Evolutionary conservation across 2,888 invertebrate species (phyloP).

Genomic region (Bhutanitis thaidina): DNA sequence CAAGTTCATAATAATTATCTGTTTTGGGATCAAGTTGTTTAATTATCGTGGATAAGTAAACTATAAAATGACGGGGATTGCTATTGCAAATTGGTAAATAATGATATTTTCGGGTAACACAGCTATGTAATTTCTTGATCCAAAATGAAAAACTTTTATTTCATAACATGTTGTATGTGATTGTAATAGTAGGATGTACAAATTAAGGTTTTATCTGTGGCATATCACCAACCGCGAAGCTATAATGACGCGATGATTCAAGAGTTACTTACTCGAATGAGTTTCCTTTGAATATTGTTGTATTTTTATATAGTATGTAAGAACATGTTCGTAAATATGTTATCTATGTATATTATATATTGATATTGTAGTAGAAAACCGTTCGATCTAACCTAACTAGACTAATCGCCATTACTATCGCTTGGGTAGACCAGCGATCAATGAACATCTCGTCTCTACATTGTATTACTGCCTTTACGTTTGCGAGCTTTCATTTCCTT

Average conservation of each 20-base stretch:
- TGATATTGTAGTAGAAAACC: constrained; percentile 9
- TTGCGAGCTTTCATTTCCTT: neutral
- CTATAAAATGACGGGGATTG: constrained; percentile 25
- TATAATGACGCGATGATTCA: constrained; percentile 33
- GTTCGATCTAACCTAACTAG: constrained; percentile 12
- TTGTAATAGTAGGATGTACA: constrained; percentile 48
- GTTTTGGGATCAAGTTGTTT: constrained; percentile 68
- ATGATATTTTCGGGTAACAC: constrained; percentile 12
- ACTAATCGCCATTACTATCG: constrained; percentile 16
- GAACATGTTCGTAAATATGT: constrained; percentile 55
- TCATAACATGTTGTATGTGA: constrained; percentile 28
- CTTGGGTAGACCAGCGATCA: constrained; percentile 10
- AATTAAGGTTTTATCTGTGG: constrained; percentile 48
- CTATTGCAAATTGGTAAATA: constrained; percentile 21
- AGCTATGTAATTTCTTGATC: constrained; percentile 31
- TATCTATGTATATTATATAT: constrained; percentile 28
- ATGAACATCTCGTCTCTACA: neutral
- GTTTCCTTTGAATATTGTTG: constrained; percentile 60
- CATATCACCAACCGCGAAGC: constrained; percentile 57
- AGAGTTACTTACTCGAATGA: constrained; percentile 32
- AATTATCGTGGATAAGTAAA: constrained; percentile 26
- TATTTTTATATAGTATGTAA: constrained; percentile 74
- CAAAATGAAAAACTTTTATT: constrained; percentile 30
- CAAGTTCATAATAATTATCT: constrained; percentile 41
- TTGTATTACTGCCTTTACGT: neutral